Conservation (phyloP, 37 sponge, comb jelly and placozoan genomes). For the Ephydatia muelleri region DNA sequence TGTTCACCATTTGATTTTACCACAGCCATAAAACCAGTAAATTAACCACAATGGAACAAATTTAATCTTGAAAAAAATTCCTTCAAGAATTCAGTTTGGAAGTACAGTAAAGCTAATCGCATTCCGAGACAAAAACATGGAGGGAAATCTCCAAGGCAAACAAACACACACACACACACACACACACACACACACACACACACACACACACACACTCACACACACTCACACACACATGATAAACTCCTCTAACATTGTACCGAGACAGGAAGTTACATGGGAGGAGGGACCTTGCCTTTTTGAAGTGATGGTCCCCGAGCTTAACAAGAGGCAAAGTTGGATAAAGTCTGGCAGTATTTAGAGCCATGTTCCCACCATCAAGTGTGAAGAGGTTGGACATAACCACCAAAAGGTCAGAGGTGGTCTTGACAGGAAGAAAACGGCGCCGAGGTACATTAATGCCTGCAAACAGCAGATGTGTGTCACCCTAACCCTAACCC, state of each 20-base stretch:
- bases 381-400: conserved; percentile 94
- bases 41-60: too few species aligned
- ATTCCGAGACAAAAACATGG: background rate
- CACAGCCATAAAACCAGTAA: too few species aligned
- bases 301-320: conserved; percentile 87
- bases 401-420: conserved; percentile 87
- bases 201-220: background rate
- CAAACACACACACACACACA: conserved; percentile 29
- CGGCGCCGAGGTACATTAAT: conserved; percentile 93
- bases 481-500: background rate
- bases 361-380: conserved; percentile 61
- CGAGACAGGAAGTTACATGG: background rate
- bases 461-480: too few species aligned
- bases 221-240: too few species aligned
- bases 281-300: conserved; percentile 41
- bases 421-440: conserved; percentile 96
- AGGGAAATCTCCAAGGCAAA: background rate
- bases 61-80: too few species aligned
- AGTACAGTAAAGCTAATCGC: background rate
- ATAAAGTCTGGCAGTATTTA: conserved; percentile 78
- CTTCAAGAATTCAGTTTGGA: too few species aligned
- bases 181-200: conserved; percentile 5
- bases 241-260: background rate
- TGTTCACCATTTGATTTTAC: too few species aligned
- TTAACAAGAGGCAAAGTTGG: conserved; percentile 92